phyloP scores from a whole-genome alignment of 1,140 invertebrate genomes.

The Idris sp. region DNA sequence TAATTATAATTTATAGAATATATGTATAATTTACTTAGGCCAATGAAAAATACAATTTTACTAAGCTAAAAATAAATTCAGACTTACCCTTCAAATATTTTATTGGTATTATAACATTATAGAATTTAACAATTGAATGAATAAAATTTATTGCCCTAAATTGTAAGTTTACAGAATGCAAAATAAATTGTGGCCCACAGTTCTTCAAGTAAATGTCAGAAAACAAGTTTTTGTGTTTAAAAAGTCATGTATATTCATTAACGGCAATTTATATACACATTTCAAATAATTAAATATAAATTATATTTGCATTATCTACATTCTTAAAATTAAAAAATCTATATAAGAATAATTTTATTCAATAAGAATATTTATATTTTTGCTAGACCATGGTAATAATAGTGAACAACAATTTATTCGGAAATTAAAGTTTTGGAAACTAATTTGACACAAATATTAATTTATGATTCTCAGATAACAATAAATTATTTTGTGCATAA shows the following conservation, averaged over 20 bases:
- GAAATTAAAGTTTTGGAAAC: too few relatives aligned
- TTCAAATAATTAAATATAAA: too few relatives aligned
- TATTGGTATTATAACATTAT: slow-evolving; percentile 21
- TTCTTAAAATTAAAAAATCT: too few relatives aligned
- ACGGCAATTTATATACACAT: too few relatives aligned
- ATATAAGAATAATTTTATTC: too few relatives aligned
- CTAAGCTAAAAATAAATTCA: slow-evolving; percentile 15
- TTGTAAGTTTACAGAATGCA: slow-evolving; percentile 3
- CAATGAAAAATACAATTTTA: neutral
- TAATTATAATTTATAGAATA: too few relatives aligned
- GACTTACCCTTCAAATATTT: neutral
- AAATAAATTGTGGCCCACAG: neutral
- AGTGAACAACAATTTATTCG: too few relatives aligned
- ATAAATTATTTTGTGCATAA: slow-evolving; percentile 23
- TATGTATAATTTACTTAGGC: too few relatives aligned
- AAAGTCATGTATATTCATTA: slow-evolving; percentile 1
- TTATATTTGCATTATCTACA: too few relatives aligned
- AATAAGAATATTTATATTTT: too few relatives aligned
- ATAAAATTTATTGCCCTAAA: slow-evolving; percentile 18
- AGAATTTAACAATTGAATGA: slow-evolving; percentile 4
- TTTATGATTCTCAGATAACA: slow-evolving; percentile 9
- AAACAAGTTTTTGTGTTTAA: slow-evolving; percentile 18
- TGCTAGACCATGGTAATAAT: too few relatives aligned
- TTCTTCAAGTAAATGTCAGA: slow-evolving; percentile 16
- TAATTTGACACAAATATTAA: slow-evolving; percentile 4